These are phyloP conservation scores for Mechanitis mazaeus DNA, from an alignment of 2,888 invertebrate species.

Conservation along the genomic window DNA sequence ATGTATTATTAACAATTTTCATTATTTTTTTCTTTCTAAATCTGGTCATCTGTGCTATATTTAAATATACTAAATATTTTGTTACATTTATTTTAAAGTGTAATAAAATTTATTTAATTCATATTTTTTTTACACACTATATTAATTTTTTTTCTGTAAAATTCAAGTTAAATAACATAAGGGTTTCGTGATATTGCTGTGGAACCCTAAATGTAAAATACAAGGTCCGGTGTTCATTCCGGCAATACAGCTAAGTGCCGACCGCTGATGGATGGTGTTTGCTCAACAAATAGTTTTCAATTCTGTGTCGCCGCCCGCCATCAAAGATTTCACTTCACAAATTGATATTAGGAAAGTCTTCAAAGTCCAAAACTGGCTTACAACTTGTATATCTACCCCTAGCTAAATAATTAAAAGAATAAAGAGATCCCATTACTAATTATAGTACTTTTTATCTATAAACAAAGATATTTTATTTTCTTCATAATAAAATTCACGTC, in stretches of 20 bases:
- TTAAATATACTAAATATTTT: no score
- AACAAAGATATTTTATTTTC: no score
- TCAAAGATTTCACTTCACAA: conserved; percentile 40
- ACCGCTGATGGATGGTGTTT: conserved; percentile 70
- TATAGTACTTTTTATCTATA: no score
- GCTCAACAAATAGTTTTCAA: conserved; percentile 70
- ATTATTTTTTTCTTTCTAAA: no score
- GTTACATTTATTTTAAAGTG: no score
- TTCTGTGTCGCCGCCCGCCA: conserved; percentile 49
- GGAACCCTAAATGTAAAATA: conserved; percentile 25
- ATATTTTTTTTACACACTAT: no score
- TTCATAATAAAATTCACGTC: no score
- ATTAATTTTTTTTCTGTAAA: neutral
- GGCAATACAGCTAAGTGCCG: conserved; percentile 65
- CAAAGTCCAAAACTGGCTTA: conserved; percentile 15
- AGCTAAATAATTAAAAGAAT: conserved; percentile 21
- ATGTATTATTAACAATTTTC: no score
- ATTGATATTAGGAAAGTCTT: conserved; percentile 35
- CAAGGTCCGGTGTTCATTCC: conserved; percentile 35
- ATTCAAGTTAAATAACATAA: neutral
- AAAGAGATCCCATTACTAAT: no score
- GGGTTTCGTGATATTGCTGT: neutral
- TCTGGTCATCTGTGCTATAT: no score
- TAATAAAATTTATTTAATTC: no score
- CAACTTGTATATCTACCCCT: conserved; percentile 24